Evolutionary conservation across 2,113 vertebrate species (phyloP).

Genomic region (Halichoerus grypus): DNA sequence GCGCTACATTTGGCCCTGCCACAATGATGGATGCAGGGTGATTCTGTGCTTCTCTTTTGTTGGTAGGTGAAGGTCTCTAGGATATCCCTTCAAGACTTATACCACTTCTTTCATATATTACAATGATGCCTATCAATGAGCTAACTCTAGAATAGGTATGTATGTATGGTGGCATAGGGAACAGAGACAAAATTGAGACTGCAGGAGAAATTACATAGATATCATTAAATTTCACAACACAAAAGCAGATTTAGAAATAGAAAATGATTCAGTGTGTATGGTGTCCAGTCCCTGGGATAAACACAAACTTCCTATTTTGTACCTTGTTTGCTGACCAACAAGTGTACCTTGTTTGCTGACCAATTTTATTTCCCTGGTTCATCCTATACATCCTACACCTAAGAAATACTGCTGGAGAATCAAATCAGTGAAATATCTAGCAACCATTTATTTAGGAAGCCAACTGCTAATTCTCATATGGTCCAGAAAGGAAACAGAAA

Average conservation of each 20-base stretch:
- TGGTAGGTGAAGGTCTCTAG: neutral
- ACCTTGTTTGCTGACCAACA: neutral
- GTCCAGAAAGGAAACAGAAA: neutral
- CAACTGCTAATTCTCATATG: neutral
- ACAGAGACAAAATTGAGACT: neutral
- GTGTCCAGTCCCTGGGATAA: neutral
- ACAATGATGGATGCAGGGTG: neutral
- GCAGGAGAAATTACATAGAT: neutral
- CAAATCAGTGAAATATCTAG: neutral
- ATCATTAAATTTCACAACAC: neutral
- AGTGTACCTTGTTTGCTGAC: neutral
- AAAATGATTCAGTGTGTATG: neutral
- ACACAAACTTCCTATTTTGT: neutral
- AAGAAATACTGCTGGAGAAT: neutral
- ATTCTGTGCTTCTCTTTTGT: neutral
- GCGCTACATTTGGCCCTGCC: neutral
- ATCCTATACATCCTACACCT: neutral
- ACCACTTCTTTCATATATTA: neutral
- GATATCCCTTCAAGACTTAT: neutral
- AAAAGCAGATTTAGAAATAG: neutral
- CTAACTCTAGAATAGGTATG: neutral
- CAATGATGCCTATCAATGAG: neutral
- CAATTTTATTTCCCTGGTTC: neutral
- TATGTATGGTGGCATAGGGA: too few relatives aligned
- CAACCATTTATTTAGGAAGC: neutral